phyloP scores from a whole-genome alignment of 2,888 invertebrate genomes.

The Caenorhabditis sp. region DNA sequence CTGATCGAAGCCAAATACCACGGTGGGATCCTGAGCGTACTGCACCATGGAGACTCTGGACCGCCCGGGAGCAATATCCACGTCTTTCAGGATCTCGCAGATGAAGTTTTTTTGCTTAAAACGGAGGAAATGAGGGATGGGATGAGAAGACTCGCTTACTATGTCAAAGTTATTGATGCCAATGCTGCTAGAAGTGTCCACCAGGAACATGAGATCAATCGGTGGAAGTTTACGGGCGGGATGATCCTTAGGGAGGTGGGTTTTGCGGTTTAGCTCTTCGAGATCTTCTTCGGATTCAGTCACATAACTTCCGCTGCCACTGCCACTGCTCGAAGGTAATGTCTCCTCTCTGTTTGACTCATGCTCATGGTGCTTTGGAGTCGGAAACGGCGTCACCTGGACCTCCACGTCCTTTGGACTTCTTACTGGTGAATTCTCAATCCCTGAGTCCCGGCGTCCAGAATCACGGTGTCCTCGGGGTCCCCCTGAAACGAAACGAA shows the following conservation, averaged over 20 bases:
- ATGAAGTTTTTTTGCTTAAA: slow-evolving; percentile 76
- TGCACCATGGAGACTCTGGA: slow-evolving; percentile 76
- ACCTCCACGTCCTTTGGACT: slow-evolving; percentile 44
- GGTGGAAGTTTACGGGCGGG: slow-evolving; percentile 78
- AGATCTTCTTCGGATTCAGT: slow-evolving; percentile 38
- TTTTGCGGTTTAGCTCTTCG: slow-evolving; percentile 55
- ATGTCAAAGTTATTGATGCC: slow-evolving; percentile 78
- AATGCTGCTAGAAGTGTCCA: slow-evolving; percentile 78
- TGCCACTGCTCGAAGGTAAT: slow-evolving; percentile 4
- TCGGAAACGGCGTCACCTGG: slow-evolving; percentile 35
- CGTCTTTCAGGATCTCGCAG: slow-evolving; percentile 70
- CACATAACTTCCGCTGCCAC: slow-evolving; percentile 45
- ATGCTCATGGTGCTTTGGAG: slow-evolving; percentile 29
- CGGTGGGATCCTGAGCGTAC: slow-evolving; percentile 78
- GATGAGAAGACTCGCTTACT: no score
- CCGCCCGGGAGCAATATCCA: slow-evolving; percentile 79
- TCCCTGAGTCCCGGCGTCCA: slow-evolving; percentile 44
- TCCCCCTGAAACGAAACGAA: slow-evolving; percentile 30
- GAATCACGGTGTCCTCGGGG: not conserved
- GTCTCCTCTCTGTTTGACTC: slow-evolving; percentile 31
- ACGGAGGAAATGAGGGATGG: no score
- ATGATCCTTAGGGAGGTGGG: slow-evolving; percentile 71
- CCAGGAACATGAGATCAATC: slow-evolving; percentile 78
- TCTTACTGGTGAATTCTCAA: slow-evolving; percentile 38
- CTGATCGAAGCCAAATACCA: slow-evolving; percentile 80